Conservation (phyloP, 2,113 vertebrate species). For the Cochlearius cochlearius region DNA sequence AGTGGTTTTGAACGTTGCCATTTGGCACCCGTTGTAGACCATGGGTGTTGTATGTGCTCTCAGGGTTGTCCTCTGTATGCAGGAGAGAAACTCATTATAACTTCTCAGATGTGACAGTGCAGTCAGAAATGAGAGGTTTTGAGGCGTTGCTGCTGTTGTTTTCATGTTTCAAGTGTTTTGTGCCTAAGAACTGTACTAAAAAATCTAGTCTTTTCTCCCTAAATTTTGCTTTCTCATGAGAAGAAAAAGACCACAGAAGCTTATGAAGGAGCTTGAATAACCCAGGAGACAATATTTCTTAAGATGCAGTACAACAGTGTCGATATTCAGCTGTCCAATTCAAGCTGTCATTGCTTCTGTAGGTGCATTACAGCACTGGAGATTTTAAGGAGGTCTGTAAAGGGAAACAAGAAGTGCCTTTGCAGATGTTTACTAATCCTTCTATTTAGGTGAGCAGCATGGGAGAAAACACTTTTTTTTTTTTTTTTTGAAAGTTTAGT, state of each 20-base stretch:
- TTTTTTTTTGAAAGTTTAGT: background rate
- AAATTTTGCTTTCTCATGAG: background rate
- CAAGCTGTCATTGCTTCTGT: slow-evolving; percentile 1
- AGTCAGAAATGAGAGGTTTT: background rate
- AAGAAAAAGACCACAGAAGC: background rate
- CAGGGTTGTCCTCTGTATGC: background rate
- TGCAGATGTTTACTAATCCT: background rate
- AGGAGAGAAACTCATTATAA: background rate
- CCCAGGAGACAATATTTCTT: background rate
- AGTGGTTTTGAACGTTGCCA: fast-evolving
- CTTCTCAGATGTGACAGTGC: background rate
- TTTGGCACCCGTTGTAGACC: background rate
- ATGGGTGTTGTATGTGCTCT: background rate
- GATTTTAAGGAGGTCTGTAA: background rate
- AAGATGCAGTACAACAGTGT: background rate
- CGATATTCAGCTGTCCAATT: background rate
- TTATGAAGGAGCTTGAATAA: background rate
- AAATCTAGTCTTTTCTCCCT: background rate
- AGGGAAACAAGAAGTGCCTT: background rate
- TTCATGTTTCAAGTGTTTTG: background rate
- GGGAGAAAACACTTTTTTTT: background rate
- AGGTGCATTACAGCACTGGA: background rate
- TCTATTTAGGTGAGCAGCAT: background rate
- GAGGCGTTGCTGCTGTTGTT: background rate
- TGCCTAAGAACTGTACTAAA: background rate